Evolutionary conservation across 2,797 vertebrate genomes (phyloP).

Genomic region (Anas bahamensis): DNA sequence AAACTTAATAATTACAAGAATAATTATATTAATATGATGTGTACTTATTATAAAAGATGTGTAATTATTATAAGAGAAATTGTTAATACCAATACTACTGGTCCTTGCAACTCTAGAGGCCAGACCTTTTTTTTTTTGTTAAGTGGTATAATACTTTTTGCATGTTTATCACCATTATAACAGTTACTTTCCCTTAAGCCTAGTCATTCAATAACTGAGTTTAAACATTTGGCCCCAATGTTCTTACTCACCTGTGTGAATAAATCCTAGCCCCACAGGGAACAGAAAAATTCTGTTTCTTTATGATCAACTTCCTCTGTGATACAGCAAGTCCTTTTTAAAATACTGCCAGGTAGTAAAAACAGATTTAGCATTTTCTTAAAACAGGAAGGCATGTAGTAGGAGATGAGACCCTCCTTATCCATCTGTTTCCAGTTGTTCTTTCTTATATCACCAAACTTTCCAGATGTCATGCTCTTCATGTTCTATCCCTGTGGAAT

Average conservation of each 20-base stretch:
- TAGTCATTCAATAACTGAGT: conserved; percentile 13
- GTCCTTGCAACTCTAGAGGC: not conserved
- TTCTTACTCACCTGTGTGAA: not conserved
- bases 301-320: conserved; percentile 36
- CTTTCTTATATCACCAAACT: conserved; percentile 44
- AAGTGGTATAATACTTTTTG: not conserved
- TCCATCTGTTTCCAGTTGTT: conserved; percentile 71
- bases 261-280: conserved; percentile 4
- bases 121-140: not conserved
- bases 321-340: conserved; percentile 10
- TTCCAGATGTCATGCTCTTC: conserved; percentile 63
- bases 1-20: not conserved
- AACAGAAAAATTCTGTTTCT: not conserved
- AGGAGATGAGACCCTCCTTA: conserved; percentile 55
- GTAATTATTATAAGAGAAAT: not conserved
- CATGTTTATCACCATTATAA: not conserved
- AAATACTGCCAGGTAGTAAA: conserved; percentile 46
- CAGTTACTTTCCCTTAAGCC: not conserved
- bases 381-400: conserved; percentile 57
- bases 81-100: not conserved
- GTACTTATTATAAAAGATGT: not conserved
- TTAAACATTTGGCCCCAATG: not conserved
- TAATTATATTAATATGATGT: not conserved
- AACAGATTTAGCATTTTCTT: conserved; percentile 32
- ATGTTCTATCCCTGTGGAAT: conserved; percentile 14